Conservation (phyloP, 2,113 vertebrate genomes). For the Podiceps cristatus region DNA sequence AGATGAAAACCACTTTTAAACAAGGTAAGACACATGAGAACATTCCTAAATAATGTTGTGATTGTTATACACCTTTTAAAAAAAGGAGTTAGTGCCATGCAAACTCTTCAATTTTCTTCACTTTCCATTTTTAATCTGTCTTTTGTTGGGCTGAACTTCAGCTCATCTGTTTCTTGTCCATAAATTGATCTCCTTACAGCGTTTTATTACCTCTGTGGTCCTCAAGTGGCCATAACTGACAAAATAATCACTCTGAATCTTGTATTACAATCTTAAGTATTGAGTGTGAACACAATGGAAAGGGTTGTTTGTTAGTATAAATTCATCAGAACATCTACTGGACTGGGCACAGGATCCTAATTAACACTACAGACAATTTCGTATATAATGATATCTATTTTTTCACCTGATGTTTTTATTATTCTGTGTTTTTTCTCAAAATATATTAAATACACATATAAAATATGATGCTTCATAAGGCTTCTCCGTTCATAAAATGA, state of each 20-base stretch:
- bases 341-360: not conserved
- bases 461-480: not conserved
- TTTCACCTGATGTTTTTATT: not conserved
- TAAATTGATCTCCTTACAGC: not conserved
- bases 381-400: not conserved
- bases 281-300: not conserved
- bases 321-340: not conserved
- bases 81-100: not conserved
- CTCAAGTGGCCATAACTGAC: not conserved
- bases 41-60: not conserved
- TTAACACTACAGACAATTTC: not conserved
- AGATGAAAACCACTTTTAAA: not conserved
- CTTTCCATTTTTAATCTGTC: not conserved
- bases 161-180: not conserved
- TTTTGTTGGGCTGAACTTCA: not conserved
- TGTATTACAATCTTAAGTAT: not conserved
- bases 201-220: not conserved
- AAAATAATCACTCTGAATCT: not conserved
- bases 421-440: not conserved
- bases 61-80: not conserved
- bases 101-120: not conserved
- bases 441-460: not conserved
- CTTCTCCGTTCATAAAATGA: not conserved
- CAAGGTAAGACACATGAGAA: not conserved
- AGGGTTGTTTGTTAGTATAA: not conserved